These are phyloP conservation scores for Drosophila littoralis DNA, from an alignment of 1,140 invertebrate genomes.

Conservation along the genomic window DNA sequence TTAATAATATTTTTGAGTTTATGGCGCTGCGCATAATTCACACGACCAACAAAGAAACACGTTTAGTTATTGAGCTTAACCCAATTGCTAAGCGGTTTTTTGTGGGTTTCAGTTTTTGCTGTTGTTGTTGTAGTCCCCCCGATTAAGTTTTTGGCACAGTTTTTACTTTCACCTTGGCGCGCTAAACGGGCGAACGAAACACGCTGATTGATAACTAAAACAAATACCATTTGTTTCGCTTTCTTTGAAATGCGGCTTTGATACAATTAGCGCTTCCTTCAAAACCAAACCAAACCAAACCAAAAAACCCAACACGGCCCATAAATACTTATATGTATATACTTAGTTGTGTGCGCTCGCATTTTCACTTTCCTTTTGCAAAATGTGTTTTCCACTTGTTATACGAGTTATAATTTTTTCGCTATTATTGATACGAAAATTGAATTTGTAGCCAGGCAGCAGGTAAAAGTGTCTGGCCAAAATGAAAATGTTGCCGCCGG, in stretches of 20 bases:
- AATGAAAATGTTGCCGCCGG: slow-evolving; percentile 20
- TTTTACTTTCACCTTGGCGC: slow-evolving; percentile 71
- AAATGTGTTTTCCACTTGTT: slow-evolving; percentile 52
- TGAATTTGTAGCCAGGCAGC: slow-evolving; percentile 57
- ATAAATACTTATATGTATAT: slow-evolving; percentile 26
- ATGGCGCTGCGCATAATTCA: slow-evolving; percentile 58
- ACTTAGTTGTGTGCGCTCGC: slow-evolving; percentile 4
- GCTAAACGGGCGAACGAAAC: slow-evolving; percentile 16
- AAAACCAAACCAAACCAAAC: slow-evolving; percentile 31
- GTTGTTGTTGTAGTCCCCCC: slow-evolving; percentile 18
- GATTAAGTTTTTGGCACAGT: slow-evolving; percentile 62
- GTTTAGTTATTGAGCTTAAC: slow-evolving; percentile 78
- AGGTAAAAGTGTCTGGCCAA: slow-evolving; percentile 44
- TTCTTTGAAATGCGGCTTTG: slow-evolving; percentile 54
- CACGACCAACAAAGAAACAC: slow-evolving; percentile 53
- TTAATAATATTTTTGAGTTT: slow-evolving; percentile 41
- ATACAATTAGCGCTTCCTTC: slow-evolving; percentile 73
- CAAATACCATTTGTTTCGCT: slow-evolving; percentile 68
- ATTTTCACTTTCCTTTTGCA: slow-evolving; percentile 75
- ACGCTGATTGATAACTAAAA: slow-evolving; percentile 55
- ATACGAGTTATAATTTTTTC: slow-evolving; percentile 36
- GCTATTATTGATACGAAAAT: slow-evolving; percentile 61
- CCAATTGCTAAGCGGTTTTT: slow-evolving; percentile 53
- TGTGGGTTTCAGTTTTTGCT: neutral
- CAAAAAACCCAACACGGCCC: slow-evolving; percentile 17